phyloP scores from a whole-genome alignment of 2,888 invertebrate genomes.

The Clitarchus hookeri region DNA sequence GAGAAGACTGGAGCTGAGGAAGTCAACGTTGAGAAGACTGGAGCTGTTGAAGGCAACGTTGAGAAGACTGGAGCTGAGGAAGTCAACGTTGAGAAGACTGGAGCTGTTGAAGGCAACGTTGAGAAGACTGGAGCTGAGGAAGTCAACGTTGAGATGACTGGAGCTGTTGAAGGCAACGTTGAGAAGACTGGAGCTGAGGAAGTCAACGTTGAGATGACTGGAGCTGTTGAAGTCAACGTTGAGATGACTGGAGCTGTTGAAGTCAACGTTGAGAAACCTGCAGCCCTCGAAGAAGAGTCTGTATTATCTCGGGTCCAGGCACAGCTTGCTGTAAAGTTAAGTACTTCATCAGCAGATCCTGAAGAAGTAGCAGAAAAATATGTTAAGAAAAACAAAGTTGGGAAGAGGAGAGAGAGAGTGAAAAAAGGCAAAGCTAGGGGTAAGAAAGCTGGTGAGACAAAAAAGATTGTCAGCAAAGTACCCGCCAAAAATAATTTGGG shows the following conservation, averaged over 20 bases:
- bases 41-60: no score
- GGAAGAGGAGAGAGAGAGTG: neutral
- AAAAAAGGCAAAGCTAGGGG: neutral
- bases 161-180: no score
- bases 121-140: no score
- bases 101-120: no score
- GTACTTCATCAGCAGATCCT: neutral
- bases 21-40: no score
- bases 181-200: no score
- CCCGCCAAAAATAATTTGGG: neutral
- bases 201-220: no score
- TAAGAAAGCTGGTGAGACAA: neutral
- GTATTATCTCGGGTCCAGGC: constrained; percentile 17
- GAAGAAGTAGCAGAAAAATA: neutral
- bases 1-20: no score
- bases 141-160: no score
- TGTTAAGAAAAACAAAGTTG: neutral
- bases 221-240: no score
- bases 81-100: no score
- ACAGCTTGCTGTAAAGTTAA: constrained; percentile 21
- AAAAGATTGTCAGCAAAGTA: neutral
- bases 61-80: no score
- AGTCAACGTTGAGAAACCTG: neutral
- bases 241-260: neutral
- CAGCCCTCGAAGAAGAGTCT: neutral